These are phyloP conservation scores for Egretta garzetta DNA, from an alignment of 2,113 vertebrate genomes.

Conservation along the genomic window DNA sequence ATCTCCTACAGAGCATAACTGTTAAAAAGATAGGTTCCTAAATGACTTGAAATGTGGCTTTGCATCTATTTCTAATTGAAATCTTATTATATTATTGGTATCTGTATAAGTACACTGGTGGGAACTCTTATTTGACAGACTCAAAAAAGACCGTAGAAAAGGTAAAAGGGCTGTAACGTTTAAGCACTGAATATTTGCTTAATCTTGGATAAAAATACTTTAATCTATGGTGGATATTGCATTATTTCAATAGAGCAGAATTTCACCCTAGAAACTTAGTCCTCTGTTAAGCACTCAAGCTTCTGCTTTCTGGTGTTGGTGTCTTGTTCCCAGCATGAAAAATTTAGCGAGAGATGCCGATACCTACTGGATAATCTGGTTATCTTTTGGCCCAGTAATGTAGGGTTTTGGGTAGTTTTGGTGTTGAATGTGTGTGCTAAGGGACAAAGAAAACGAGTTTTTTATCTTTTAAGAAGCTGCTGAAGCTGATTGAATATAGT, in stretches of 20 bases:
- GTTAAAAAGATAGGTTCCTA: not conserved
- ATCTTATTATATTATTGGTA: accelerated
- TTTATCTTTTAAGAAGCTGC: not conserved
- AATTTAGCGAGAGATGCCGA: not conserved
- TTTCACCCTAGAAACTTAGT: not conserved
- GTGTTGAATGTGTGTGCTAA: not conserved
- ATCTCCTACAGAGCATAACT: not conserved
- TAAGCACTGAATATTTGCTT: not conserved
- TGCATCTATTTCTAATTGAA: not conserved
- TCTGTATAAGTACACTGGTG: not conserved
- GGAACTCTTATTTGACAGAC: not conserved
- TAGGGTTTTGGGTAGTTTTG: not conserved
- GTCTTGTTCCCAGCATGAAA: not conserved
- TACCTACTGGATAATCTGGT: not conserved
- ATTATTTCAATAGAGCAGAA: not conserved
- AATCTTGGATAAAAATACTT: not conserved
- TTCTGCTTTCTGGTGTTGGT: not conserved
- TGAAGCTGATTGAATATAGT: not conserved
- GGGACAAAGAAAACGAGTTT: not conserved
- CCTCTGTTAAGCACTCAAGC: not conserved
- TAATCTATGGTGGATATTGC: not conserved
- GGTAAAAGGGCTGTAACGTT: not conserved
- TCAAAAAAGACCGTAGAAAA: not conserved
- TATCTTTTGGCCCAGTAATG: not conserved
- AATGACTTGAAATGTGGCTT: not conserved